A percentile compares a stretch with the other conserved stretches of the same genome.
phyloP scores from a whole-genome alignment of 2,888 invertebrate genomes.

The Disparrhopalites patrizii region DNA sequence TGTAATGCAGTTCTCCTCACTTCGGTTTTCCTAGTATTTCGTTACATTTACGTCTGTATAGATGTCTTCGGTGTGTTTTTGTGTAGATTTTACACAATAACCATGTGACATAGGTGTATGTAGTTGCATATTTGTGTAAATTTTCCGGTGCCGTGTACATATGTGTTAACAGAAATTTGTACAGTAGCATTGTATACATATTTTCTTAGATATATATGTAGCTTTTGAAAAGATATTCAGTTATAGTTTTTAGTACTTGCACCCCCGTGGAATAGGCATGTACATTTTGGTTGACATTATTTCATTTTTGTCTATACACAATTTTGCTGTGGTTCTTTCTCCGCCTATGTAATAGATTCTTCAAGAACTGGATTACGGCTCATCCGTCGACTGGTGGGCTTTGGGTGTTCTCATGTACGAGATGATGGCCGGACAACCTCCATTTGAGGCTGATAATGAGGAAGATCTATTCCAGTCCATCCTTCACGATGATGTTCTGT shows the following conservation, averaged over 20 bases:
- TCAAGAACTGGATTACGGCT: slow-evolving; percentile 86
- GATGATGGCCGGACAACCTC: slow-evolving; percentile 90
- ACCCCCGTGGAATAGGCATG: no score
- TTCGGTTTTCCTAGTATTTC: no score
- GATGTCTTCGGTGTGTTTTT: no score
- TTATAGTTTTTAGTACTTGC: no score
- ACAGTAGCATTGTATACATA: background rate
- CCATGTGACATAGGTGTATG: no score
- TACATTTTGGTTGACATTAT: no score
- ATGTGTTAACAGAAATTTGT: no score
- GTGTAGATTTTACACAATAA: no score
- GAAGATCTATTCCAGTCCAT: slow-evolving; percentile 99
- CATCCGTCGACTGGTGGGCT: slow-evolving; percentile 64
- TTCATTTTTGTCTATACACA: no score
- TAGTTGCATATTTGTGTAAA: background rate
- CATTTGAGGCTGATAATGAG: slow-evolving; percentile 99
- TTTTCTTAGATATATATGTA: background rate
- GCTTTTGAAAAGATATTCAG: no score
- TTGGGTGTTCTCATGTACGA: slow-evolving; percentile 62
- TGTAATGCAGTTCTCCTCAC: no score
- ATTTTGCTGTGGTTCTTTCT: slow-evolving; percentile 22
- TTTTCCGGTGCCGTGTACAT: background rate
- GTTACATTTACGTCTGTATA: no score
- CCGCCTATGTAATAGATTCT: slow-evolving; percentile 66
- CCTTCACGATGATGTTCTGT: slow-evolving; percentile 94